Evolutionary conservation across 2,888 invertebrate species (phyloP).

Genomic region (Plagodis pulveraria): DNA sequence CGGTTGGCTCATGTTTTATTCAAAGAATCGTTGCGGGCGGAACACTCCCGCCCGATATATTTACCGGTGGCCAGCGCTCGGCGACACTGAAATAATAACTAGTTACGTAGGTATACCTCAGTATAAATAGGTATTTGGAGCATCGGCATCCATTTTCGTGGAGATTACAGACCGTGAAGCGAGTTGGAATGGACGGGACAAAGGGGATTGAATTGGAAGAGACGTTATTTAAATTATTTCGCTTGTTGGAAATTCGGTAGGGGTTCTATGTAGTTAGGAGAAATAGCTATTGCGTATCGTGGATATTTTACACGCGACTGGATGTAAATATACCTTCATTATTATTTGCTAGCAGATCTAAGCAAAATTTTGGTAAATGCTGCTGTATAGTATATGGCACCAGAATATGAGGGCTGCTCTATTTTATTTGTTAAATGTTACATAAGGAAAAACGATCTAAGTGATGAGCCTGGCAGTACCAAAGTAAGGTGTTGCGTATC

Average conservation of each 20-base stretch:
- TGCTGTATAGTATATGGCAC: no score
- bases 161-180: conserved; percentile 34
- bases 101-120: conserved; percentile 16
- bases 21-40: conserved; percentile 56
- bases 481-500: no score
- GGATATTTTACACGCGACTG: no score
- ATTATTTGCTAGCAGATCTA: no score
- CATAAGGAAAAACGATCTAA: no score
- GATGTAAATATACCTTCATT: no score
- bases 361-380: no score
- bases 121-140: conserved; percentile 26
- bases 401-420: no score
- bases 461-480: no score
- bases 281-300: no score
- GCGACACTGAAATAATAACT: conserved; percentile 60
- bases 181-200: conserved; percentile 33
- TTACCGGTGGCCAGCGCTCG: conserved; percentile 59
- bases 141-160: conserved; percentile 35
- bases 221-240: conserved; percentile 26
- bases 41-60: conserved; percentile 61
- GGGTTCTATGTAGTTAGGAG: no score
- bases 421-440: no score
- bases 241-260: conserved; percentile 6
- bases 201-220: conserved; percentile 34
- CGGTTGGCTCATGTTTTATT: conserved; percentile 69